Base-by-base conservation (phyloP, 92 coral and sea anemone species). In the Porites lobata region DNA sequence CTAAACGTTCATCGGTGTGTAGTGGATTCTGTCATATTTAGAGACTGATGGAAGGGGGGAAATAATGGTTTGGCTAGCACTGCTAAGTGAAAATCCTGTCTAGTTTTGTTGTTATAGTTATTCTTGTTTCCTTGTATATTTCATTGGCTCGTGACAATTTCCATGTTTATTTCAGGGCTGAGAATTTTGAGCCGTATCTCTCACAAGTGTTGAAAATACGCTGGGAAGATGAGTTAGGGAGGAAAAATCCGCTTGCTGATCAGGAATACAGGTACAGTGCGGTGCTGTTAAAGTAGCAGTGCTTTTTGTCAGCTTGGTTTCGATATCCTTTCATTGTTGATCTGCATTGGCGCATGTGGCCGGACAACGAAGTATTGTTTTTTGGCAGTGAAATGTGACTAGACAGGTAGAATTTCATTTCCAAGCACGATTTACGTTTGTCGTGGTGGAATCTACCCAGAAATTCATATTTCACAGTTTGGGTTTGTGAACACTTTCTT, bases 151-250 rank as follows among this genome's bases (percentile, higher is more conserved):
- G 87, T 84, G 87, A 87, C 83, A 82, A 29, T 62, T 89, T 82
- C 69, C 88, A 24, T 81, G 84, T 75, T 82, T 22, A 69, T 65
- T 88, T 53, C 92, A 96, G 99, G 85, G 99, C 97, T 32, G 96
- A 96, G 53, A 95, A 95, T 73, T 96, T 95, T 70, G 99, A 96
- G 81, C 97, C 97, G 8, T 96, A 94, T 72, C 86, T 96, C 65
- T 96, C 99, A 15, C 96, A 95, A 88, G 96, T 96, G 5, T 73
- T 96, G 83, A 96, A 96, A 85, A 91, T 96, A 65, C 95, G 99
- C 53, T 96, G 99, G 99, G 98, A 91, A 79, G 99, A 96, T 62
- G 99, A 96, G 43, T 87, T 96, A 26, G 92, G 95, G 11, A 93
- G 83, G 87, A 87, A 69, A 84, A 96, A 96, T 80, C 99, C 99